Conservation (phyloP, 2,888 invertebrate genomes). For the Phalangium opilio region DNA sequence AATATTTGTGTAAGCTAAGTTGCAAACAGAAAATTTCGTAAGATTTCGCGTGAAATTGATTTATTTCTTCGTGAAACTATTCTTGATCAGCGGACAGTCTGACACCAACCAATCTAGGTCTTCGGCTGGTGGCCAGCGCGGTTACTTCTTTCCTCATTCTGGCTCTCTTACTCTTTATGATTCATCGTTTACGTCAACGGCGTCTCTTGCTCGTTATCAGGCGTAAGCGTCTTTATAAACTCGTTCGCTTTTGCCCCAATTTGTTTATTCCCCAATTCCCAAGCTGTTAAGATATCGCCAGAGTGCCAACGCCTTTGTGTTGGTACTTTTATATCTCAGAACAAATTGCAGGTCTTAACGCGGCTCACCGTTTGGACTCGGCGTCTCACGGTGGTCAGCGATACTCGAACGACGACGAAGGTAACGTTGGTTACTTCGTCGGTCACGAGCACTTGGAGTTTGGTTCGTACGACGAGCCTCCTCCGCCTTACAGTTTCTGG, state of each 20-base stretch:
- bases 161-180: constrained; percentile 61
- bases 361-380: too few species aligned
- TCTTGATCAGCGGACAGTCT: constrained; percentile 27
- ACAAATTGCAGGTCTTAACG: too few species aligned
- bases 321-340: too few species aligned
- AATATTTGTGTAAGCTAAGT: too few species aligned
- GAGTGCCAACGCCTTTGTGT: too few species aligned
- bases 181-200: constrained; percentile 63
- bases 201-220: constrained; percentile 45
- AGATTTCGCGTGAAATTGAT: too few species aligned
- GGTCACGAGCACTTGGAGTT: constrained; percentile 37
- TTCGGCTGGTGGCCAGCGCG: constrained; percentile 64
- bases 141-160: constrained; percentile 66
- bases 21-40: too few species aligned
- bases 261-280: too few species aligned
- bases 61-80: too few species aligned
- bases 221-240: constrained; percentile 41
- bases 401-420: constrained; percentile 21
- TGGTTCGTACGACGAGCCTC: constrained; percentile 39
- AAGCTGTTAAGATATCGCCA: too few species aligned
- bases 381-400: too few species aligned
- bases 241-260: too few species aligned
- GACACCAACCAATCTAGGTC: constrained; percentile 45
- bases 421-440: constrained; percentile 56
- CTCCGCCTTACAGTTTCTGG: constrained; percentile 56